Conservation (phyloP, 2,113 vertebrate species). For the Tetraodon nigroviridis region DNA sequence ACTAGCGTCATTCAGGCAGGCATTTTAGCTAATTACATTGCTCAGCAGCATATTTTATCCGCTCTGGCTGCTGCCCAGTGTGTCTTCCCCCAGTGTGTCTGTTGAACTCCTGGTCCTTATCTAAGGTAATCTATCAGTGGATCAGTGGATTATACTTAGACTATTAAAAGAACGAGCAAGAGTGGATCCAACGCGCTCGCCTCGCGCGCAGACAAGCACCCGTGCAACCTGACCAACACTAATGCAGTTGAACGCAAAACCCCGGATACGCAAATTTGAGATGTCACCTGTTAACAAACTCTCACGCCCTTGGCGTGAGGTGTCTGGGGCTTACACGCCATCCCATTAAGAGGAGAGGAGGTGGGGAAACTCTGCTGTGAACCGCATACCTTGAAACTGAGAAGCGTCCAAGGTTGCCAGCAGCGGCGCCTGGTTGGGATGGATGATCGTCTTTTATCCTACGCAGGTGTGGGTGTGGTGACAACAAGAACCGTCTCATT, state of each 20-base stretch:
- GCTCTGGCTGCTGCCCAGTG: neutral
- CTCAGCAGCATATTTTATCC: constrained; percentile 1
- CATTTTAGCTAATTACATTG: neutral
- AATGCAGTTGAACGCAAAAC: constrained; percentile 25
- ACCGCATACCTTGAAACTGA: neutral
- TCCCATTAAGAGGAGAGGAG: constrained; percentile 38
- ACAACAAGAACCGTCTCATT: too few species aligned
- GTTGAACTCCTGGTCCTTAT: constrained; percentile 7
- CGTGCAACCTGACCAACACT: constrained; percentile 19
- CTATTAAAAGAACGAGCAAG: constrained; percentile 33
- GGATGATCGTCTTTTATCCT: too few species aligned
- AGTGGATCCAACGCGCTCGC: constrained; percentile 17
- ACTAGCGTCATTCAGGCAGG: neutral
- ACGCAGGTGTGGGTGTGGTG: too few species aligned
- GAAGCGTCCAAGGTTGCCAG: too few species aligned
- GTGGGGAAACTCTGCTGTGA: constrained; percentile 19
- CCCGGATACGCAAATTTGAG: constrained; percentile 24
- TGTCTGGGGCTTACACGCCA: constrained; percentile 29
- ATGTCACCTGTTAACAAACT: constrained; percentile 22
- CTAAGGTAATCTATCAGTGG: constrained; percentile 51
- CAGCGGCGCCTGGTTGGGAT: too few species aligned
- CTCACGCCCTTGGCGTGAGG: neutral
- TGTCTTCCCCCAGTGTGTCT: neutral
- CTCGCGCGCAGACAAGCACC: constrained; percentile 2
- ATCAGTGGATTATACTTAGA: constrained; percentile 58